These are phyloP conservation scores for Drosophila pseudoobscura DNA, from an alignment of 1,140 invertebrate species.

Conservation along the genomic window DNA sequence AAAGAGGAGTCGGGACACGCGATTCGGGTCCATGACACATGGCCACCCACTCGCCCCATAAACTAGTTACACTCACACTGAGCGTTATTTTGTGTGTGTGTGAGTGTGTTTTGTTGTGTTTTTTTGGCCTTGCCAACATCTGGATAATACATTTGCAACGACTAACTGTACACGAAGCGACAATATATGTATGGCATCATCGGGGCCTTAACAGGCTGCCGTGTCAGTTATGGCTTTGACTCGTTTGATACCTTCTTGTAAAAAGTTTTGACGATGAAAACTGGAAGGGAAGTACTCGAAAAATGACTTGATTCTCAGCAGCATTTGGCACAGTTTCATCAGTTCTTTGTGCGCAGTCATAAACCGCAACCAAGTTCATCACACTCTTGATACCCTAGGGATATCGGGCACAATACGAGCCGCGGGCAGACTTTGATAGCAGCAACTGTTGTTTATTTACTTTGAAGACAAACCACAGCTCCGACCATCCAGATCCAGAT, in stretches of 20 bases:
- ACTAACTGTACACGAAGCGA: constrained; percentile 78
- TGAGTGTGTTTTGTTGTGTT: neutral
- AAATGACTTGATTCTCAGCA: too few species aligned
- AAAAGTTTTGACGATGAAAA: too few species aligned
- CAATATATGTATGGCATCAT: constrained; percentile 74
- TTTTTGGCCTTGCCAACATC: constrained; percentile 56
- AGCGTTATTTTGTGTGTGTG: neutral
- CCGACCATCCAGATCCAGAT: too few species aligned
- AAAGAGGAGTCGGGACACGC: constrained; percentile 22
- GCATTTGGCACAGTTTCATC: constrained; percentile 19
- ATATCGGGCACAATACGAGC: constrained; percentile 36
- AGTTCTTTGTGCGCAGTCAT: neutral
- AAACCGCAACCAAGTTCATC: constrained; percentile 16
- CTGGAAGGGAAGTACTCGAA: too few species aligned
- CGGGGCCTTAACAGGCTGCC: constrained; percentile 1
- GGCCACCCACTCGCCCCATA: constrained; percentile 68
- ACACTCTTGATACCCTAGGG: constrained; percentile 26
- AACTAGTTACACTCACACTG: constrained; percentile 53
- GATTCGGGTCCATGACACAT: constrained; percentile 28
- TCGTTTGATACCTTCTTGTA: constrained; percentile 1
- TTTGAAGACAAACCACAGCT: constrained; percentile 1
- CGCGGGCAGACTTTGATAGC: constrained; percentile 34
- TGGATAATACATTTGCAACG: constrained; percentile 77
- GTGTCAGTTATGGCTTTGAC: neutral
- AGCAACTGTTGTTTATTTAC: constrained; percentile 53